Evolutionary conservation across 92 coral and sea anemone species (phyloP), one percentile per base, ranked within the genome.

Genomic region (Epizoanthus scotinus): DNA sequence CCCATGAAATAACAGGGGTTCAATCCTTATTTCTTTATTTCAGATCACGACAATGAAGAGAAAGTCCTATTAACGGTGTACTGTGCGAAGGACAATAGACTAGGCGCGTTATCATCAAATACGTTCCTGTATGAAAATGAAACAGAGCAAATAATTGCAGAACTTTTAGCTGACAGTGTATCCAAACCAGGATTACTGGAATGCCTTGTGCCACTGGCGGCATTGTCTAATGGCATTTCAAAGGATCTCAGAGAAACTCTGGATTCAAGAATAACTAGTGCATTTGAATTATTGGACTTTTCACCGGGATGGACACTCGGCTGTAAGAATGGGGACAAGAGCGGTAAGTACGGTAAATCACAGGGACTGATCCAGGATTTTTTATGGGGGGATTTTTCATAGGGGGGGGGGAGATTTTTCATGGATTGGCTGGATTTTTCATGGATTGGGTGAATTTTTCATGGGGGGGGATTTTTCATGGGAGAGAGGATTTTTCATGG

Each of bases 11-110:
- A n/a, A n/a, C n/a, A n/a, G n/a, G n/a, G n/a, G n/a, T n/a, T 47
- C 52, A 9, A 47, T 47, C 52, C 1, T 47, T 47, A 9, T 47
- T 47, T 47, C 52, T 9, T 26, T 67, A n/a, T 84, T 70, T 22
- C 68, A 92, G 97, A 87, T 80, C 97, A 92, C 64, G 90, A 65
- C 58, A 87, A 64, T 73, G 90, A 94, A n/a, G 97, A 92, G 77
- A 87, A 70, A 56, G 97, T 92, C 9, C 63, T 86, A 7, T 87
- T 92, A 18, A 83, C 92, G 25, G 90, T 90, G 22, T 85, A 92
- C 82, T 92, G 97, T 62, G 63, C 59, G 65, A 91, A 90, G 50
- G 88, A 88, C 53, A 69, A 67, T 17, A 83, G 78, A 13, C 83
- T 87, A 21, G 94, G 90, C 7, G 29, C 84, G 3, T 78, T 92